phyloP scores from a whole-genome alignment of 2,113 vertebrate genomes.

The Perca fluviatilis region DNA sequence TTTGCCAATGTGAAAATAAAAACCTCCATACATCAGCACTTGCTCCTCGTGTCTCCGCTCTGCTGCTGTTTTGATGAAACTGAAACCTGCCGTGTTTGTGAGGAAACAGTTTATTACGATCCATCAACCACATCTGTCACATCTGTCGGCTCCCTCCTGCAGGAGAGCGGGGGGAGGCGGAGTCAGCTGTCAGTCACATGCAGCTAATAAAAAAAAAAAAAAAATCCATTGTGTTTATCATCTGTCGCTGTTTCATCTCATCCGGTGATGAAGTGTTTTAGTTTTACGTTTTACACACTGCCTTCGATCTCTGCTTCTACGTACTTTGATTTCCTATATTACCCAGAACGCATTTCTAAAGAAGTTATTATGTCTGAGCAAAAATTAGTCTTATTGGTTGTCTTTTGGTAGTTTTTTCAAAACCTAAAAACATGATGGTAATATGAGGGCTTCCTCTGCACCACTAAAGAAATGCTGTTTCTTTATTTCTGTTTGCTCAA shows the following conservation, averaged over 20 bases:
- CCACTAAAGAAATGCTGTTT: background rate
- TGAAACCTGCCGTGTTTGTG: slow-evolving; percentile 19
- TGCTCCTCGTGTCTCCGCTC: background rate
- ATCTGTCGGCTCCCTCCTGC: slow-evolving; percentile 27
- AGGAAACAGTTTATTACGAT: slow-evolving; percentile 14
- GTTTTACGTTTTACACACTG: too few relatives aligned
- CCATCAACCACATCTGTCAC: slow-evolving; percentile 38
- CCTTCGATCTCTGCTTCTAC: too few relatives aligned
- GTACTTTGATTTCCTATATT: background rate
- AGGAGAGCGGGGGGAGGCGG: background rate
- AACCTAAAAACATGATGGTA: background rate
- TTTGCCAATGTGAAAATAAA: slow-evolving; percentile 43
- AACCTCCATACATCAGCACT: slow-evolving; percentile 31
- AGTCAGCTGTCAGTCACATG: slow-evolving; percentile 31
- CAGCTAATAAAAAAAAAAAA: slow-evolving; percentile 18
- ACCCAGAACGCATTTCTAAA: too few relatives aligned
- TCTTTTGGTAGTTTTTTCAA: too few relatives aligned
- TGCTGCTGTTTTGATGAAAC: background rate
- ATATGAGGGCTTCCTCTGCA: background rate
- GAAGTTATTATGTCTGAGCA: too few relatives aligned
- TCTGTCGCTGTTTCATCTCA: background rate
- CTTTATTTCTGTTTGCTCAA: background rate
- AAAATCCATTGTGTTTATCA: background rate
- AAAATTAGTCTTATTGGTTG: too few relatives aligned
- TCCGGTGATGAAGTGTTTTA: background rate